These are phyloP conservation scores for Dyspetes luteomarginatus DNA, from an alignment of 2,888 invertebrate genomes.

Conservation along the genomic window DNA sequence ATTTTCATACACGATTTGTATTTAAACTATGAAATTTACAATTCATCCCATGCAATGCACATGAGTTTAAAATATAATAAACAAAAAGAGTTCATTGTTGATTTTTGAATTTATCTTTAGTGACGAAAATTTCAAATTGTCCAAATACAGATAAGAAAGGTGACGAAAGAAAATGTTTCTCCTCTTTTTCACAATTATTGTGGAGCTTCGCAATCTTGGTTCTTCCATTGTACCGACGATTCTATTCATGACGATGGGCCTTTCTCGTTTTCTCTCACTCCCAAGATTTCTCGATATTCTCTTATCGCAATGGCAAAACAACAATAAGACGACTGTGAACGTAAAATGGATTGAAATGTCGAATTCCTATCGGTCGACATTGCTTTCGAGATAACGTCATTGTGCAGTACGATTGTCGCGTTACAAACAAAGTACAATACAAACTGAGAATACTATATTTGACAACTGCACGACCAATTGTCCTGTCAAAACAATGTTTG, in stretches of 20 bases:
- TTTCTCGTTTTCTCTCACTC: background rate
- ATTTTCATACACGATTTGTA: too few species aligned
- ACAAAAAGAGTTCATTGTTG: too few species aligned
- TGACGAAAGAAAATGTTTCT: background rate
- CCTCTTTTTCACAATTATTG: background rate
- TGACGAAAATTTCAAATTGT: too few species aligned
- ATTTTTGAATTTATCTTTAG: too few species aligned
- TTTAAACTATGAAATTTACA: too few species aligned
- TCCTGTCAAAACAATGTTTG: too few species aligned
- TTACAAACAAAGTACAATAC: background rate
- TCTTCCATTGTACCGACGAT: slow-evolving; percentile 29
- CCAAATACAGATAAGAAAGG: too few species aligned
- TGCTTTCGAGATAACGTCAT: slow-evolving; percentile 25
- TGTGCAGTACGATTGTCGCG: background rate
- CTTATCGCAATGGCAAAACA: slow-evolving; percentile 41
- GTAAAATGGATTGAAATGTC: slow-evolving; percentile 32
- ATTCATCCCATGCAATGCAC: too few species aligned
- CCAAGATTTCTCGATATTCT: slow-evolving; percentile 27
- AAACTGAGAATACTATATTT: background rate
- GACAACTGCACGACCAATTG: background rate
- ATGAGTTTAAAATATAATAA: too few species aligned
- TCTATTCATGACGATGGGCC: slow-evolving; percentile 1
- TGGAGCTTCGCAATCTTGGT: slow-evolving; percentile 31
- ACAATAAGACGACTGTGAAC: slow-evolving; percentile 25
- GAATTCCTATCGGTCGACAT: slow-evolving; percentile 31